Conservation (phyloP, 2,888 invertebrate genomes). For the Erebia epiphron region DNA sequence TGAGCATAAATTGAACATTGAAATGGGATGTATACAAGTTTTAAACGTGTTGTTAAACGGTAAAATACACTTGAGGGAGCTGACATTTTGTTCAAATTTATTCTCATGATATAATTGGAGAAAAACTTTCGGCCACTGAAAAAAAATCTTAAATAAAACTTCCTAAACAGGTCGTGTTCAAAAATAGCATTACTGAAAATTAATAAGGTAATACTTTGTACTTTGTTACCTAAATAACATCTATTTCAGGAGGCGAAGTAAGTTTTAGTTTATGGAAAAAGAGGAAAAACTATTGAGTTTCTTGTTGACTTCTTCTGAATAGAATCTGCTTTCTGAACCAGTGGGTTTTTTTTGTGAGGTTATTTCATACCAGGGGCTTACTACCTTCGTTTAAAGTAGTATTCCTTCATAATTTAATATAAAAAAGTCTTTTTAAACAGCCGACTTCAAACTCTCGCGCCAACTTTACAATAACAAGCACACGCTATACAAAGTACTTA, state of each 20-base stretch:
- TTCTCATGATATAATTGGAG: not conserved
- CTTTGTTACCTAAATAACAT: not conserved
- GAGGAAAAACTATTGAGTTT: not conserved
- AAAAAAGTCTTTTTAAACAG: too few species aligned
- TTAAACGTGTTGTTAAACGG: not conserved
- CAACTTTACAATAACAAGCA: too few species aligned
- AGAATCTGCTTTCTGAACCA: not conserved
- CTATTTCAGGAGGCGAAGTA: not conserved
- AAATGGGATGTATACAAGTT: too few species aligned
- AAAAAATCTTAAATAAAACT: not conserved
- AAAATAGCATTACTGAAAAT: not conserved
- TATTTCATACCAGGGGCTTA: too few species aligned
- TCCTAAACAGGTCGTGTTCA: not conserved
- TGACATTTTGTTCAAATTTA: not conserved
- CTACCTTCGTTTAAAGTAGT: too few species aligned
- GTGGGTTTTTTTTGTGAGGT: not conserved
- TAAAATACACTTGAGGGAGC: not conserved
- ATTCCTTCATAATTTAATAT: too few species aligned
- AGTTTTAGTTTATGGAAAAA: not conserved
- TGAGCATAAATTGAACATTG: too few species aligned
- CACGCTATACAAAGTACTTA: too few species aligned
- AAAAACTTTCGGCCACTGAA: slow-evolving; percentile 1
- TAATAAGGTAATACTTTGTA: not conserved
- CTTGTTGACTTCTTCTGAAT: not conserved
- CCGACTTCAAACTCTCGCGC: too few species aligned